These are phyloP conservation scores for Siderastrea siderea DNA, from an alignment of 92 coral and sea anemone genomes.

Conservation along the genomic window DNA sequence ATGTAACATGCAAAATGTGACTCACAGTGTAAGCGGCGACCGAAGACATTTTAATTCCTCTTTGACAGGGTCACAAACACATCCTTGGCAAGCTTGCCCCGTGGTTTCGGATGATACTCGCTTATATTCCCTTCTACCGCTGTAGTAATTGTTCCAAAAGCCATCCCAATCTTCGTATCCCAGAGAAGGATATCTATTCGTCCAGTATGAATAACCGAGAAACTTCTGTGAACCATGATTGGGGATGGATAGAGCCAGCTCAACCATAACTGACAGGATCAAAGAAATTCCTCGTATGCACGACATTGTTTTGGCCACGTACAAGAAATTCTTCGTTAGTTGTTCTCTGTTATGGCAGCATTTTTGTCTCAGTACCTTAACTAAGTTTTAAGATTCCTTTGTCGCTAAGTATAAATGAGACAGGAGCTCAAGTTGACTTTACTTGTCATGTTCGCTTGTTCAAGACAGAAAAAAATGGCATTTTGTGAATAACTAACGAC, in stretches of 20 bases:
- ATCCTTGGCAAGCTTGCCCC: slow-evolving; percentile 36
- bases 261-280: neutral
- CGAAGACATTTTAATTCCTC: slow-evolving; percentile 69
- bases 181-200: slow-evolving; percentile 63
- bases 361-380: neutral
- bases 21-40: slow-evolving; percentile 16
- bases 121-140: slow-evolving; percentile 52
- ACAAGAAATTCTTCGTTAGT: neutral
- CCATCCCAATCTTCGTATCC: slow-evolving; percentile 86
- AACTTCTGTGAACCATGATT: slow-evolving; percentile 50
- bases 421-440: neutral
- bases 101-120: slow-evolving; percentile 33
- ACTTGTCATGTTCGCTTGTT: neutral
- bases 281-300: neutral
- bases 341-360: too few species aligned
- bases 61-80: slow-evolving; percentile 54
- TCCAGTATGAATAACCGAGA: slow-evolving; percentile 84
- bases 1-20: neutral
- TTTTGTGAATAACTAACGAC: neutral
- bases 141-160: slow-evolving; percentile 77
- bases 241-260: slow-evolving; percentile 40
- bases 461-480: neutral
- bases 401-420: slow-evolving; percentile 1
- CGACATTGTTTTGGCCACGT: neutral
- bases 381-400: neutral